phyloP scores from a whole-genome alignment of 2,797 vertebrate genomes.

The Tauraco hartlaubi region DNA sequence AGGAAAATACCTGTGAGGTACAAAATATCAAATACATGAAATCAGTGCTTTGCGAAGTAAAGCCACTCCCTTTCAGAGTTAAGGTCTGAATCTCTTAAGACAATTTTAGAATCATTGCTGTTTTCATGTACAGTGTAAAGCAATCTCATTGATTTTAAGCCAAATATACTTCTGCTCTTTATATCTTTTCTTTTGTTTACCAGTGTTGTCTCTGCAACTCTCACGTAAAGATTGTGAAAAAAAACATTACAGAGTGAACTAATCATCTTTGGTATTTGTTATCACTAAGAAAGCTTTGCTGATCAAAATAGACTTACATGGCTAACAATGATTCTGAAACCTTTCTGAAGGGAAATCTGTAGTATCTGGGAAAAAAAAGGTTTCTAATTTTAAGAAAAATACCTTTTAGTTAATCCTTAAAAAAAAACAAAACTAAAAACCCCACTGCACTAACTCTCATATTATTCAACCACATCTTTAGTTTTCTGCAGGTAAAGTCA shows the following conservation, averaged over 20 bases:
- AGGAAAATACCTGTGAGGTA: background rate
- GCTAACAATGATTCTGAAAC: background rate
- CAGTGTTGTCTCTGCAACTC: background rate
- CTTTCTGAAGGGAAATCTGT: background rate
- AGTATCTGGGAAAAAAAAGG: background rate
- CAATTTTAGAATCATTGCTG: background rate
- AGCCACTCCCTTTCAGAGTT: background rate
- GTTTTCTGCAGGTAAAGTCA: background rate
- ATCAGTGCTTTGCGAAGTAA: background rate
- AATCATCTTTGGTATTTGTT: background rate
- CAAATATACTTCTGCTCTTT: background rate
- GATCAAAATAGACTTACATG: background rate
- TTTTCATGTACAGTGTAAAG: background rate
- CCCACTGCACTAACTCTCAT: background rate
- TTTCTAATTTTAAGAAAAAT: background rate
- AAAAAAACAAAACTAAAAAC: background rate
- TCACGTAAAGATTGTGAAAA: background rate
- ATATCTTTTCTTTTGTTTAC: background rate
- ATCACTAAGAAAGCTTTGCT: background rate
- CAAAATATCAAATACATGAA: background rate
- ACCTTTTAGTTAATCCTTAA: background rate
- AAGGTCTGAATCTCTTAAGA: background rate
- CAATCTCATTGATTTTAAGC: background rate
- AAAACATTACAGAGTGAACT: background rate
- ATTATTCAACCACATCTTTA: background rate